Percentiles rank a stretch among this genome's conserved stretches.
Conservation (phyloP, 2,113 vertebrate genomes). For the Athene cunicularia region DNA sequence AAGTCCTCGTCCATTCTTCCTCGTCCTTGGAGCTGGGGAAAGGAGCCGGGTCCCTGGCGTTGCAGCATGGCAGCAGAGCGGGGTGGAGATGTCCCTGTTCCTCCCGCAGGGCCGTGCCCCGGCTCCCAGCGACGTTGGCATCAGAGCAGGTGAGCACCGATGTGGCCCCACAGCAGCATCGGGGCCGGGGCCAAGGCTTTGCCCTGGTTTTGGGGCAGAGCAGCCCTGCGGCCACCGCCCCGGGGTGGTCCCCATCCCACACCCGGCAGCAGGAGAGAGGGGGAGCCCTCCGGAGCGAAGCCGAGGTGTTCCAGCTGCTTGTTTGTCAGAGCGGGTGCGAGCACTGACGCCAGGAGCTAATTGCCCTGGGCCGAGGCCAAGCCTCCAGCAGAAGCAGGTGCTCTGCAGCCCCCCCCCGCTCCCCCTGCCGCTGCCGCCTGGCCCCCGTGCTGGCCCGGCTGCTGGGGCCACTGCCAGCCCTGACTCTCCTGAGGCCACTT, state of each 20-base stretch:
- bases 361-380: not conserved
- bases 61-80: too few relatives aligned
- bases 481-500: not conserved
- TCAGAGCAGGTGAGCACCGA: not conserved
- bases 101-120: rapidly evolving
- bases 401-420: not conserved
- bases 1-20: rapidly evolving
- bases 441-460: not conserved
- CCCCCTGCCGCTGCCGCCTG: rapidly evolving
- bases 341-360: not conserved
- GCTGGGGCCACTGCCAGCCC: not conserved
- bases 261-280: not conserved
- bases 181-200: rapidly evolving
- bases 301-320: not conserved
- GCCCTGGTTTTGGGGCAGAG: not conserved
- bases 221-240: not conserved
- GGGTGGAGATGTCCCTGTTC: not conserved
- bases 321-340: not conserved
- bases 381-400: not conserved
- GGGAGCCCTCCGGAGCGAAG: not conserved
- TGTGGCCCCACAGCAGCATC: rapidly evolving
- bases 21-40: rapidly evolving
- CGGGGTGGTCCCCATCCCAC: rapidly evolving
- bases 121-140: not conserved
- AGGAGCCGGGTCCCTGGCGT: not conserved